phyloP scores from a whole-genome alignment of 2,888 invertebrate species.

The Lissocephala sabroskyi region DNA sequence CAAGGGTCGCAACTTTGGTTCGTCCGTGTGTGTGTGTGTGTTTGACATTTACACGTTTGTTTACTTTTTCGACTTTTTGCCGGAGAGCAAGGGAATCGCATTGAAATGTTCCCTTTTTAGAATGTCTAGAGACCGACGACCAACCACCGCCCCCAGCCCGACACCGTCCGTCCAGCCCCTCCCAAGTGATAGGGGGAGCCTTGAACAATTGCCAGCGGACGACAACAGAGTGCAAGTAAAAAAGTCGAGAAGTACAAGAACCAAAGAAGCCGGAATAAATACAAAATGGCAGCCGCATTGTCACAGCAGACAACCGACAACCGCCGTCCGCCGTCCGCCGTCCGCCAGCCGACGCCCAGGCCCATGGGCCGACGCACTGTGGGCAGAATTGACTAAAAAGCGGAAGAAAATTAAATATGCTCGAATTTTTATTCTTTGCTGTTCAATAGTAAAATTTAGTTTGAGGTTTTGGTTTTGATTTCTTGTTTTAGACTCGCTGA shows the following conservation, averaged over 20 bases:
- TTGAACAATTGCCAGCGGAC: too few species aligned
- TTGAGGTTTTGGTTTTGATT: too few species aligned
- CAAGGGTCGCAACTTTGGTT: not conserved
- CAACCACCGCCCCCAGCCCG: not conserved
- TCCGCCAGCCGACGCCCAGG: too few species aligned
- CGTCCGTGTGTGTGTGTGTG: conserved; percentile 12
- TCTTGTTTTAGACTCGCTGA: too few species aligned
- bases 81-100: conserved; percentile 3
- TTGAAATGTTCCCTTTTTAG: not conserved
- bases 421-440: too few species aligned
- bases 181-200: too few species aligned
- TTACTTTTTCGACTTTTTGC: conserved; percentile 29
- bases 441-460: too few species aligned
- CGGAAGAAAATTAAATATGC: too few species aligned
- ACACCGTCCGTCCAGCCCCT: not conserved
- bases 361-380: not conserved
- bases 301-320: conserved; percentile 5
- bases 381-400: too few species aligned
- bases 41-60: conserved; percentile 33
- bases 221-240: too few species aligned
- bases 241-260: too few species aligned
- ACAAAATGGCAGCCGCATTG: conserved; percentile 11
- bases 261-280: conserved; percentile 10
- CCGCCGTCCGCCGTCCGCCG: too few species aligned
- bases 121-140: not conserved